Evolutionary conservation across 2,113 vertebrate species (phyloP).

Genomic region (Callorhinus ursinus): DNA sequence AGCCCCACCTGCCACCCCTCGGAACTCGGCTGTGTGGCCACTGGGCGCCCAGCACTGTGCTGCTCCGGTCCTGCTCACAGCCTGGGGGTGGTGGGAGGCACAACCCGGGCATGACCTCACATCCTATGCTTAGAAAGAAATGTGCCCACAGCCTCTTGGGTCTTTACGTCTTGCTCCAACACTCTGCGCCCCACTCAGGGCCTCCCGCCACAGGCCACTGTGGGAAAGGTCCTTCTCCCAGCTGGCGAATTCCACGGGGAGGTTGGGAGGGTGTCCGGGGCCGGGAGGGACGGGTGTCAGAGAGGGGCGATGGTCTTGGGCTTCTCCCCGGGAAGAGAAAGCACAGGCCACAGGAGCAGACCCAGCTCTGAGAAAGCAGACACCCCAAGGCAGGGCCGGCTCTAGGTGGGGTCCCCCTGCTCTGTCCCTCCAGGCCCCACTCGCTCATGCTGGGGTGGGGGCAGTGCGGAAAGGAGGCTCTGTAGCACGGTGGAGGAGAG

Average conservation of each 20-base stretch:
- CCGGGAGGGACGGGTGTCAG: background rate
- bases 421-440: background rate
- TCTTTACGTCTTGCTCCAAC: background rate
- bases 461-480: background rate
- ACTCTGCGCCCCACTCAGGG: background rate
- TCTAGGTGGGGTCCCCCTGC: too few relatives aligned
- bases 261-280: background rate
- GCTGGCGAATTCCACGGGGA: background rate
- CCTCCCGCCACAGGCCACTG: background rate
- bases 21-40: rapidly evolving
- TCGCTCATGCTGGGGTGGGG: background rate
- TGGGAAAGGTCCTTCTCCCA: background rate
- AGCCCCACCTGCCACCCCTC: too few relatives aligned
- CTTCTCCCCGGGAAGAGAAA: background rate
- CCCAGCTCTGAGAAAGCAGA: background rate
- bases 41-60: rapidly evolving
- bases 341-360: background rate
- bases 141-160: rapidly evolving
- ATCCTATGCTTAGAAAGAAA: background rate
- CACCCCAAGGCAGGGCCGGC: background rate
- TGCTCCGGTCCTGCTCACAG: rapidly evolving
- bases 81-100: rapidly evolving
- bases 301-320: background rate
- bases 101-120: rapidly evolving
- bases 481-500: background rate